These are phyloP conservation scores for Seriola rivoliana DNA, from an alignment of 2,113 vertebrate genomes.

Conservation along the genomic window DNA sequence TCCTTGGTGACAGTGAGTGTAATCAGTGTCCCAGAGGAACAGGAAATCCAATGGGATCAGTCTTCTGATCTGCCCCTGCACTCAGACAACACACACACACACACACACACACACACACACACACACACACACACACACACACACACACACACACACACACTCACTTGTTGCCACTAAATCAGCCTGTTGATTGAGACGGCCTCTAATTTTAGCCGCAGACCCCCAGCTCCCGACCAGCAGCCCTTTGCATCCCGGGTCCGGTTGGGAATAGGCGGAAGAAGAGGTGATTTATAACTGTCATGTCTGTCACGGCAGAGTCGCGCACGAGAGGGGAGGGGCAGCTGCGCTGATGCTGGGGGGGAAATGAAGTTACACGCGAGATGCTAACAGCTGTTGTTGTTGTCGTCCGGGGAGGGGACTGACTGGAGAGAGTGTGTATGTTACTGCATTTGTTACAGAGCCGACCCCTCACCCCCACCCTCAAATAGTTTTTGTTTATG, in stretches of 20 bases:
- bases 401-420: slow-evolving; percentile 20
- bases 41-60: slow-evolving; percentile 77
- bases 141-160: slow-evolving; percentile 55
- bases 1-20: slow-evolving; percentile 34
- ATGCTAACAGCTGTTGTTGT: slow-evolving; percentile 73
- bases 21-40: slow-evolving; percentile 60
- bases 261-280: slow-evolving; percentile 77
- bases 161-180: slow-evolving; percentile 74
- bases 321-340: slow-evolving; percentile 57
- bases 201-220: slow-evolving; percentile 80
- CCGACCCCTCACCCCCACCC: neutral
- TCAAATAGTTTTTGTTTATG: neutral
- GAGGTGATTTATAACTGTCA: slow-evolving; percentile 84
- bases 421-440: neutral
- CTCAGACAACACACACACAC: slow-evolving; percentile 57
- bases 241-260: slow-evolving; percentile 51
- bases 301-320: slow-evolving; percentile 68
- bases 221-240: slow-evolving; percentile 51
- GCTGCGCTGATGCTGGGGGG: slow-evolving; percentile 30
- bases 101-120: slow-evolving; percentile 56
- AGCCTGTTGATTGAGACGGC: slow-evolving; percentile 77
- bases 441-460: neutral
- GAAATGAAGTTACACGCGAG: slow-evolving; percentile 78
- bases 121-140: slow-evolving; percentile 54
- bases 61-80: slow-evolving; percentile 65